Percentiles rank a stretch among this genome's conserved stretches.
phyloP scores from a whole-genome alignment of 1,140 invertebrate species.

The Meloidogyne hapla region DNA sequence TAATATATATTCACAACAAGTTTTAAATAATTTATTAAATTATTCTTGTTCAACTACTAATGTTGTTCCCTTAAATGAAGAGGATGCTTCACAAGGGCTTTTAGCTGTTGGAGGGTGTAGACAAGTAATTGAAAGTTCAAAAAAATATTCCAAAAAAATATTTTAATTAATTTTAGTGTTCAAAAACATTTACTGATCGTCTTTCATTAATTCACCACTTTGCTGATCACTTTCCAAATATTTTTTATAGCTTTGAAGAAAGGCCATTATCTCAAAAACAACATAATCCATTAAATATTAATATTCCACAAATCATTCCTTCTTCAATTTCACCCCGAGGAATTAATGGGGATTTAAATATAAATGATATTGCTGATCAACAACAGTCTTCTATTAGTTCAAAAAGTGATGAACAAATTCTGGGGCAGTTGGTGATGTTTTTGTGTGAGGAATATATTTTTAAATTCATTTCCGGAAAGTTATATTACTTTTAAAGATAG shows the following conservation, averaged over 20 bases:
- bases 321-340: neutral
- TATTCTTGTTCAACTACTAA: neutral
- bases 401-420: neutral
- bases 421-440: neutral
- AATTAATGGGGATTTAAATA: neutral
- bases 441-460: neutral
- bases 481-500: no score
- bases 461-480: no score
- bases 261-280: neutral
- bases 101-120: conserved; percentile 50
- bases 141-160: neutral
- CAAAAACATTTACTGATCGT: conserved; percentile 43
- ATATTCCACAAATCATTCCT: neutral
- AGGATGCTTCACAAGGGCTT: conserved; percentile 35
- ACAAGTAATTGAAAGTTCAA: neutral
- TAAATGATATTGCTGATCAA: neutral
- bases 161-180: conserved; percentile 21
- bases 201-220: conserved; percentile 52
- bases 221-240: conserved; percentile 52
- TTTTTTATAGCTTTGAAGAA: conserved; percentile 53
- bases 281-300: neutral
- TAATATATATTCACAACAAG: neutral
- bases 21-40: neutral
- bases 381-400: neutral
- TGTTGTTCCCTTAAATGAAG: conserved; percentile 23